phyloP scores from a whole-genome alignment of 2,888 invertebrate genomes.

The Nipponacmea schrenckii region DNA sequence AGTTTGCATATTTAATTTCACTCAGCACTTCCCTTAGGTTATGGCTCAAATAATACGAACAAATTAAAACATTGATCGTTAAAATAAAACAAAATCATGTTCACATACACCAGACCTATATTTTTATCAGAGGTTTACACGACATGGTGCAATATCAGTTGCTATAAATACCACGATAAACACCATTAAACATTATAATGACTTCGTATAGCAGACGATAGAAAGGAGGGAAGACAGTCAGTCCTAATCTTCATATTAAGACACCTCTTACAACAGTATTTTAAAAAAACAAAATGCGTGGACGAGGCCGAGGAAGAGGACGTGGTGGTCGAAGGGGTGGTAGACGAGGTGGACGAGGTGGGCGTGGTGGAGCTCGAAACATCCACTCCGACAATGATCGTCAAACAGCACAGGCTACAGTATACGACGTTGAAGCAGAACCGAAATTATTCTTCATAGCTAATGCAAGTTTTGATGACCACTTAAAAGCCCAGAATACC shows the following conservation, averaged over 20 bases:
- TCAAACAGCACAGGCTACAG: slow-evolving; percentile 19
- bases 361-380: slow-evolving; percentile 16
- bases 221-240: background rate
- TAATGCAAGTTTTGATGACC: slow-evolving; percentile 55
- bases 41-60: too few relatives aligned
- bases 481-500: slow-evolving; percentile 52
- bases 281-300: slow-evolving; percentile 17
- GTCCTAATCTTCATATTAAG: background rate
- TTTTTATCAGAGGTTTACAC: background rate
- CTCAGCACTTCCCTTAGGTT: too few relatives aligned
- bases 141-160: background rate
- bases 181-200: background rate
- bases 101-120: too few relatives aligned
- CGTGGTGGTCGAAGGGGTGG: slow-evolving; percentile 33
- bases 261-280: background rate
- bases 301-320: slow-evolving; percentile 37
- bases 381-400: slow-evolving; percentile 10
- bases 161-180: background rate
- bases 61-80: too few relatives aligned
- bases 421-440: slow-evolving; percentile 45
- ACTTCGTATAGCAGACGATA: background rate
- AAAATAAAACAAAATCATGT: too few relatives aligned
- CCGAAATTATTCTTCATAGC: slow-evolving; percentile 56
- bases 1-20: too few relatives aligned
- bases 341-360: slow-evolving; percentile 24